Percentiles rank a stretch among this genome's conserved stretches.
phyloP scores from a whole-genome alignment of 2,888 invertebrate species.

The Ommatoiulus sabulosus region DNA sequence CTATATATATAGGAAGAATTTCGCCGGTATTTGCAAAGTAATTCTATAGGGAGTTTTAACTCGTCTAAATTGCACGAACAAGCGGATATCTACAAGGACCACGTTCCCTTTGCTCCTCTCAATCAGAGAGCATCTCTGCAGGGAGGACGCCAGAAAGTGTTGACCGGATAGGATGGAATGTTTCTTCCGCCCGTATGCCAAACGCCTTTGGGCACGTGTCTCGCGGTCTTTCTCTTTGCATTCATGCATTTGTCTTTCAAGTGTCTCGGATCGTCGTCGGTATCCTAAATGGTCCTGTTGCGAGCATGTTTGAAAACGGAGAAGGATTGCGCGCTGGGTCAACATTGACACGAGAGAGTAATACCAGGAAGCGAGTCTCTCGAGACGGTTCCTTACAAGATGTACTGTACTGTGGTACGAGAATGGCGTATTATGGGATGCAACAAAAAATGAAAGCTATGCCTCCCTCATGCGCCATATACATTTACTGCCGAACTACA shows the following conservation, averaged over 20 bases:
- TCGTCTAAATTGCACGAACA: not conserved
- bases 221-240: not conserved
- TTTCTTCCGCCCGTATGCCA: not conserved
- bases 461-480: slow-evolving; percentile 8
- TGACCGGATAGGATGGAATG: not conserved
- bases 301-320: not conserved
- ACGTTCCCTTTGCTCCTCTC: not conserved
- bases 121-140: not conserved
- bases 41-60: not conserved
- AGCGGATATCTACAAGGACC: not conserved
- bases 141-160: not conserved
- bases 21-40: not conserved
- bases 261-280: not conserved
- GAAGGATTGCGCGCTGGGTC: slow-evolving; percentile 5
- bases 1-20: too few relatives aligned
- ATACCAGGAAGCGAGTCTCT: slow-evolving; percentile 31
- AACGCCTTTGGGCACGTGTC: not conserved
- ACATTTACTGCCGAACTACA: slow-evolving; percentile 9
- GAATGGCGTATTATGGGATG: not conserved
- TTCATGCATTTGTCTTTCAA: slow-evolving; percentile 28
- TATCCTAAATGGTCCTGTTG: slow-evolving; percentile 25
- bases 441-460: slow-evolving; percentile 22
- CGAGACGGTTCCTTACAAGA: not conserved
- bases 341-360: slow-evolving; percentile 36
- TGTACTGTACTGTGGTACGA: not conserved